Conservation (phyloP, 1,140 invertebrate genomes). For the Mycetomoellerius zeteki region DNA sequence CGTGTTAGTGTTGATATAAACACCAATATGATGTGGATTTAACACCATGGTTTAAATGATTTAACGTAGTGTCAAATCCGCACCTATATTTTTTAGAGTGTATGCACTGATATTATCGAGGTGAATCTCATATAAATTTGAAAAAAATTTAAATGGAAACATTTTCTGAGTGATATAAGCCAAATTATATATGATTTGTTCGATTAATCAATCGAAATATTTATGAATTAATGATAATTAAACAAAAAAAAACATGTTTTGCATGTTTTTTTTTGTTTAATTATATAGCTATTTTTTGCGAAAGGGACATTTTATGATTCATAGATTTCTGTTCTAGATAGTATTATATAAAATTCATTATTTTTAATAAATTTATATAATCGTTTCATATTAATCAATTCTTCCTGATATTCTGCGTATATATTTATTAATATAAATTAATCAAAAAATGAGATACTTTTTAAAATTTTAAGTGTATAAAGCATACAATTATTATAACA, state of each 20-base stretch:
- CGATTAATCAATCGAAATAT: neutral
- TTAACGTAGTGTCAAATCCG: no score
- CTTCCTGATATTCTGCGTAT: neutral
- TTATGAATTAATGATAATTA: neutral
- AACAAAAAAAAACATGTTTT: neutral
- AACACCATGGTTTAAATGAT: no score
- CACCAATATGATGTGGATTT: no score
- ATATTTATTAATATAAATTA: neutral
- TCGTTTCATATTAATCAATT: neutral
- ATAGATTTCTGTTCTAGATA: neutral
- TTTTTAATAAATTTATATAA: neutral
- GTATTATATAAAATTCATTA: neutral
- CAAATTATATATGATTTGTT: neutral
- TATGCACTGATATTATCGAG: neutral
- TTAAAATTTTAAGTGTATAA: neutral
- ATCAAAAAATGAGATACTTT: slow-evolving; percentile 8
- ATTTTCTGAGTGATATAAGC: neutral
- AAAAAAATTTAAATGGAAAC: no score
- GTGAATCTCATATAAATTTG: neutral
- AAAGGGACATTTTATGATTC: slow-evolving; percentile 1
- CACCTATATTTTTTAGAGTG: neutral
- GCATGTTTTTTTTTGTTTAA: no score
- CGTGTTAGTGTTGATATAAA: no score
- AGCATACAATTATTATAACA: neutral
- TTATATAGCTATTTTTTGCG: neutral